phyloP scores from a whole-genome alignment of 2,888 invertebrate species.

The Emmelina monodactyla region DNA sequence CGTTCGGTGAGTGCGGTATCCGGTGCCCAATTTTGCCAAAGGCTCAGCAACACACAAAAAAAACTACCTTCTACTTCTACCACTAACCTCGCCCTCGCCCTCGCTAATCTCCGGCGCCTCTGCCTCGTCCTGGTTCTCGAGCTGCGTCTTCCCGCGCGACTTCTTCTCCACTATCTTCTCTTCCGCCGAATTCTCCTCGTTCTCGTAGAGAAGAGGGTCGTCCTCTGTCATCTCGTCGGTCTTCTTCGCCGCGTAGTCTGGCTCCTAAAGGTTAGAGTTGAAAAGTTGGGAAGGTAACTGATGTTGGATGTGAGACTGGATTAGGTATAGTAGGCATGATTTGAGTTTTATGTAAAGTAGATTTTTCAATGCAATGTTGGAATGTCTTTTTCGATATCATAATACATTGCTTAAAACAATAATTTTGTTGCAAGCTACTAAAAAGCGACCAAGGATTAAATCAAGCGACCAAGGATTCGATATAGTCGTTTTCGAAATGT shows the following conservation, averaged over 20 bases:
- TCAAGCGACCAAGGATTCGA: too few species aligned
- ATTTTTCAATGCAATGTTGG: neutral
- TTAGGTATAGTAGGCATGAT: too few species aligned
- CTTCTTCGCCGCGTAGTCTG: conserved; percentile 67
- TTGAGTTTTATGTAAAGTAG: too few species aligned
- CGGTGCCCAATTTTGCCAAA: too few species aligned
- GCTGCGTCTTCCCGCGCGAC: conserved; percentile 14
- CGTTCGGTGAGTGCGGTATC: too few species aligned
- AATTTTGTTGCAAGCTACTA: too few species aligned
- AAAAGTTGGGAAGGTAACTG: neutral
- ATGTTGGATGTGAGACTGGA: neutral
- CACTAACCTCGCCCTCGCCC: conserved; percentile 16
- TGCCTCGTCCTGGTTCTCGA: conserved; percentile 12
- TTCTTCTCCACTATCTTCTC: conserved; percentile 41
- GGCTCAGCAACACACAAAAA: too few species aligned
- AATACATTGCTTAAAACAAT: neutral
- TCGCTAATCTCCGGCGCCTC: conserved; percentile 16
- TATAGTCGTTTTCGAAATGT: too few species aligned
- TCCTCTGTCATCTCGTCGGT: conserved; percentile 68
- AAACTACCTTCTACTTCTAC: too few species aligned
- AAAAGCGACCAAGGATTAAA: too few species aligned
- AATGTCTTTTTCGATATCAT: neutral
- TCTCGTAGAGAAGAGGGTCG: conserved; percentile 25
- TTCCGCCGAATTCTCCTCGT: conserved; percentile 30
- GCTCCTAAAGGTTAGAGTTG: conserved; percentile 34